Base-by-base conservation (phyloP, 2,797 vertebrate species). In the Cynodonichthys magdalenae region DNA sequence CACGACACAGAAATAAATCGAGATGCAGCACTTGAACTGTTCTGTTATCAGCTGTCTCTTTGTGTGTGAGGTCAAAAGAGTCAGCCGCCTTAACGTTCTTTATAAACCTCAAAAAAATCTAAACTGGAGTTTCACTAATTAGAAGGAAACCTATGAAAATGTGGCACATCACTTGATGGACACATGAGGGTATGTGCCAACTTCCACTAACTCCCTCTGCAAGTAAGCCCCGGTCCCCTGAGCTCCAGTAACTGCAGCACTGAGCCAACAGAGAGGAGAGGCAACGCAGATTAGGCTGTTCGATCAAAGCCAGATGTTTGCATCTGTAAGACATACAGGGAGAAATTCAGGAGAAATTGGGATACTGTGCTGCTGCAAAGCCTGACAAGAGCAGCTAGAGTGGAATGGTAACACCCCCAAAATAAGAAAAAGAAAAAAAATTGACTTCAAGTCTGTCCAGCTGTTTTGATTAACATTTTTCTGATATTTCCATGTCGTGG, bases 221-320 rank as follows among this genome's bases (percentile, higher is more conserved):
- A 53, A 18, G 64, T 75, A 29, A 11, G 63, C 29, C 24, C 71
- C 53, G 54, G 44, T 19, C 52, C 65, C 52, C 54, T 50, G 48
- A 71, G 48, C 61, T 19, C 48, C 0, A 7, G 53, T 44, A 53
- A 63, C 63, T 15, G 55, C 46, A 24, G 36, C 53, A 51, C 45
- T 66, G 59, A 85, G 76, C 52, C 61, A 69, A 53, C 28, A 41
- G 47, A 20, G 50, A 72, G 31, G 31, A 34, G 59, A 53, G 57
- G 59, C 39, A 36, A 29, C 41, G 62, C 20, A 53, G 75, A 63
- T 78, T 59, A 54, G 59, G 45, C 59, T 47, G 66, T 52, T 71
- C 70, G 59, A 89, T 90, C 79, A 85, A 68, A 89, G 61, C 85
- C 90, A 92, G 89, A 91, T 90, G 89, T 88, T 61, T 44, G 63